A percentile compares a stretch with the other conserved stretches of the same genome.
phyloP scores from a whole-genome alignment of 2,888 invertebrate species.

The Sialis fuliginosa region DNA sequence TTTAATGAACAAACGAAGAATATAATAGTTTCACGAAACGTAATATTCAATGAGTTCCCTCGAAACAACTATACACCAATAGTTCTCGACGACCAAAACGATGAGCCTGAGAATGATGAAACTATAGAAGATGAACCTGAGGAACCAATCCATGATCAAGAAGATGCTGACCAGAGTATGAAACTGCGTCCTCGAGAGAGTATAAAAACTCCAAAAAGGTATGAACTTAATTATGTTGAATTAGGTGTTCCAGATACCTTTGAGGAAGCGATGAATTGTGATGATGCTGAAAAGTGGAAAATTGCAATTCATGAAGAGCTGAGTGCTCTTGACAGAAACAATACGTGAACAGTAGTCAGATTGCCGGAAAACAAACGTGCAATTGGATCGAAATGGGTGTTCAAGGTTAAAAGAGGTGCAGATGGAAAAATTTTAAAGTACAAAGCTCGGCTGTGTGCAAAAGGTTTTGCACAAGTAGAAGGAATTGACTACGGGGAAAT shows the following conservation, averaged over 20 bases:
- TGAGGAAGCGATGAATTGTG: slow-evolving; percentile 9
- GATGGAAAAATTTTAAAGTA: slow-evolving; percentile 7
- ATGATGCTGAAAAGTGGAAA: slow-evolving; percentile 8
- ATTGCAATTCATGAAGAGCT: slow-evolving; percentile 10
- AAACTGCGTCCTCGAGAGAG: neutral
- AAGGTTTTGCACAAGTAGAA: slow-evolving; percentile 11
- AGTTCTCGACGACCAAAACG: neutral
- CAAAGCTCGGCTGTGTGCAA: slow-evolving; percentile 11
- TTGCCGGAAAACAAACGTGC: slow-evolving; percentile 6
- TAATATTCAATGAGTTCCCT: neutral
- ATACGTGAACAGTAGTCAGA: slow-evolving; percentile 9
- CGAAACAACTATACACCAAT: neutral
- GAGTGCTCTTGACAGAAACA: slow-evolving; percentile 7
- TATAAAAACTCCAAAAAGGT: slow-evolving; percentile 5
- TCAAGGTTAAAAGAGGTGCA: slow-evolving; percentile 8
- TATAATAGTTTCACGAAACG: neutral
- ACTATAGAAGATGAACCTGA: neutral
- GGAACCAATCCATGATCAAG: neutral
- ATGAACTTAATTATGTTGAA: slow-evolving; percentile 9
- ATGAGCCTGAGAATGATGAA: neutral
- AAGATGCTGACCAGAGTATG: neutral
- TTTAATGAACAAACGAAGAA: neutral
- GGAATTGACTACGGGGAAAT: no score
- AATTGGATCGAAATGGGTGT: slow-evolving; percentile 10
- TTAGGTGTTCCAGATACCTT: slow-evolving; percentile 8